These are phyloP conservation scores for Kuschelorhynchus macadamiae DNA, from an alignment of 2,888 invertebrate species.

Conservation along the genomic window DNA sequence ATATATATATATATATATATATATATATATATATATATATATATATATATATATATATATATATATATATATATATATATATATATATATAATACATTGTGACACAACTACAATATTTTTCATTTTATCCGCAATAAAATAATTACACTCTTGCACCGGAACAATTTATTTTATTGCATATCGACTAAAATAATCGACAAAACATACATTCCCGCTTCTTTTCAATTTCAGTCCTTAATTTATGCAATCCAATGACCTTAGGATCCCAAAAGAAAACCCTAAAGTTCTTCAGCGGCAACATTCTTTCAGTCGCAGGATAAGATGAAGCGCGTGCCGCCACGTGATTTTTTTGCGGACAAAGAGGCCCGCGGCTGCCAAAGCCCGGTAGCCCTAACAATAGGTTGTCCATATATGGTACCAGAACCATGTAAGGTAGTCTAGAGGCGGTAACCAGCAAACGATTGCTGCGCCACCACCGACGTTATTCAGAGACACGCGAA, in stretches of 20 bases:
- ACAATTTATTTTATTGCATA: constrained; percentile 7
- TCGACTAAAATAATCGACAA: constrained; percentile 11
- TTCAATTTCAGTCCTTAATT: constrained; percentile 25
- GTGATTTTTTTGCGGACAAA: constrained; percentile 43
- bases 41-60: no score
- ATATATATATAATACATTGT: no score
- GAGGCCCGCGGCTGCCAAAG: constrained; percentile 45
- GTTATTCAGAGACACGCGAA: constrained; percentile 27
- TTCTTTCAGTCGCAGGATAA: constrained; percentile 37
- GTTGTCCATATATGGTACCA: constrained; percentile 63
- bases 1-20: no score
- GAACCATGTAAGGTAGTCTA: constrained; percentile 63
- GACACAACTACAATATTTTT: no score
- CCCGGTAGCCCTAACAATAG: constrained; percentile 52
- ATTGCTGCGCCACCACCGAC: constrained; percentile 38
- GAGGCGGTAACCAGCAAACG: constrained; percentile 46
- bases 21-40: no score
- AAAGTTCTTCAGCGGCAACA: constrained; percentile 33
- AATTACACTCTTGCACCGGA: neutral
- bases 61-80: no score
- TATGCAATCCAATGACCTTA: constrained; percentile 31
- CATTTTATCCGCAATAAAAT: no score
- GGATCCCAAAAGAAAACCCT: constrained; percentile 34
- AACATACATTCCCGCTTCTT: constrained; percentile 22
- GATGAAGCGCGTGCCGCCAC: constrained; percentile 48